A percentile compares a stretch with the other conserved stretches of the same genome.
Evolutionary conservation across 2,888 invertebrate genomes (phyloP).

Genomic region (Pedicia rivosa): DNA sequence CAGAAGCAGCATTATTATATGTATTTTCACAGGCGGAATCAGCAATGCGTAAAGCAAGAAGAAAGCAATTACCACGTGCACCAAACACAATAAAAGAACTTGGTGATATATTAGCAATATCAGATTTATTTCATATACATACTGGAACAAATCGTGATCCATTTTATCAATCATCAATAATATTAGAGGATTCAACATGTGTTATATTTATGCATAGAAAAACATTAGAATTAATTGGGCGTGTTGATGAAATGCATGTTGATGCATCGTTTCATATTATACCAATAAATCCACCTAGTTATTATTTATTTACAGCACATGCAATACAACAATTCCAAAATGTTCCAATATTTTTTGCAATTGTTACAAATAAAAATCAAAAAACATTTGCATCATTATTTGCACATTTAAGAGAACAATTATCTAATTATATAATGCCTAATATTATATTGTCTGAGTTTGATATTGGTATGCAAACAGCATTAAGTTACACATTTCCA

Average conservation of each 20-base stretch:
- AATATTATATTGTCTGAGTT: constrained; percentile 16
- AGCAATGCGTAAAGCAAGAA: constrained; percentile 19
- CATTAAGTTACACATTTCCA: constrained; percentile 14
- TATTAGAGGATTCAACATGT: constrained; percentile 12
- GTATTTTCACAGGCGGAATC: constrained; percentile 17
- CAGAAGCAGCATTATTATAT: constrained; percentile 18
- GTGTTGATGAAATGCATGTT: constrained; percentile 17
- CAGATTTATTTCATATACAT: constrained; percentile 16
- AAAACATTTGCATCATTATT: constrained; percentile 15
- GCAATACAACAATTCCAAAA: constrained; percentile 15
- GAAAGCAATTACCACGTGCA: constrained; percentile 16
- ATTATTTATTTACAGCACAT: constrained; percentile 16
- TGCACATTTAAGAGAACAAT: constrained; percentile 15
- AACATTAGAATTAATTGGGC: constrained; percentile 14
- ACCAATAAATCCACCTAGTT: constrained; percentile 13
- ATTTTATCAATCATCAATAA: constrained; percentile 16
- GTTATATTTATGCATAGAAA: constrained; percentile 18
- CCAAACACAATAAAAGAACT: constrained; percentile 15
- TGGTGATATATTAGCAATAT: constrained; percentile 14
- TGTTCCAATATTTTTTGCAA: constrained; percentile 15
- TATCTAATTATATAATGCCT: constrained; percentile 13
- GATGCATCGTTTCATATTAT: constrained; percentile 15
- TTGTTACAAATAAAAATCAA: constrained; percentile 15
- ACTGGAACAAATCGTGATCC: constrained; percentile 15
- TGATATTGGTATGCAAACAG: constrained; percentile 14